A percentile compares a stretch with the other conserved stretches of the same genome.
Evolutionary conservation across 2,888 invertebrate genomes (phyloP).

Genomic region (Amphipoea oculea): DNA sequence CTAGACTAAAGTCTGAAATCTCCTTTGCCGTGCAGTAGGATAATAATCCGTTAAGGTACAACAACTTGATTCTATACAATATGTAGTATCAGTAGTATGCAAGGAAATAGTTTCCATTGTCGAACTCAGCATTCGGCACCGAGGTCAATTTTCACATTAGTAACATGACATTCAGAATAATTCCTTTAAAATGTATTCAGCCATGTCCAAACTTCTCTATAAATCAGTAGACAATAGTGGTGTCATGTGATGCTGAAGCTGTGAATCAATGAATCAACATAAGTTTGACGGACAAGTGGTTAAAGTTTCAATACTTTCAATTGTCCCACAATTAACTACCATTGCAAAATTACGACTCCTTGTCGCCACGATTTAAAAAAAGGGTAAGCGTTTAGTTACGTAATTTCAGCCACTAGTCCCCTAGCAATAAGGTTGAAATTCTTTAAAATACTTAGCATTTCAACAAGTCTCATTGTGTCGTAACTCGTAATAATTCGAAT

Average conservation of each 20-base stretch:
- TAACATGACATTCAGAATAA: conserved; percentile 24
- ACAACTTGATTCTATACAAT: too few relatives aligned
- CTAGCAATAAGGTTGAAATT: conserved; percentile 52
- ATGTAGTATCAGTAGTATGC: too few relatives aligned
- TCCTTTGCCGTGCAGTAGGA: too few relatives aligned
- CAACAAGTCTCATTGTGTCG: conserved; percentile 41
- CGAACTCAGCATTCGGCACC: conserved; percentile 1
- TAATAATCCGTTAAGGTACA: too few relatives aligned
- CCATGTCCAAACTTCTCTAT: conserved; percentile 29
- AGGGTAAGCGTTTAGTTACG: conserved; percentile 11
- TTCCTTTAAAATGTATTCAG: conserved; percentile 25
- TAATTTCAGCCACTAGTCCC: conserved; percentile 14
- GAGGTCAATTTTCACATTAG: conserved; percentile 15
- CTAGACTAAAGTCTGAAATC: too few relatives aligned
- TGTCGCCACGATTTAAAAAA: conserved; percentile 37
- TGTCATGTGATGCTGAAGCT: conserved; percentile 20
- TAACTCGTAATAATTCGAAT: conserved; percentile 57
- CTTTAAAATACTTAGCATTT: conserved; percentile 19
- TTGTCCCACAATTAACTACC: conserved; percentile 57
- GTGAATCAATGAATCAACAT: conserved; percentile 13
- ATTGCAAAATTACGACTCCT: conserved; percentile 47
- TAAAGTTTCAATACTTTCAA: conserved; percentile 39
- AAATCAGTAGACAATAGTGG: conserved; percentile 28
- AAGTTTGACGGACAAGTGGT: conserved; percentile 29
- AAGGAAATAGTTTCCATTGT: not conserved